phyloP scores from a whole-genome alignment of 2,888 invertebrate genomes.

The Mesochorus sp. region DNA sequence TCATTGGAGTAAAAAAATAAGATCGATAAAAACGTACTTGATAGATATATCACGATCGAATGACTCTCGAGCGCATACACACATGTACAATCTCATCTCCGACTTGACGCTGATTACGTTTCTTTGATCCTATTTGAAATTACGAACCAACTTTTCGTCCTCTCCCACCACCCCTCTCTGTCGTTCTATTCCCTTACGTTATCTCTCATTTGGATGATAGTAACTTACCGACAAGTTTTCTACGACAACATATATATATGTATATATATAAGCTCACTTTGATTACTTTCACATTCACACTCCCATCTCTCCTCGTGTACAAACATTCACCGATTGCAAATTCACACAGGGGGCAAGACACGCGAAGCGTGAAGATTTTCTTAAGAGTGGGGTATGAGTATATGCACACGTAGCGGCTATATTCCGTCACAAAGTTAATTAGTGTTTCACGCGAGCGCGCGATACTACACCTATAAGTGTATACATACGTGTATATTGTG shows the following conservation, averaged over 20 bases:
- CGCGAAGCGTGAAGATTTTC: conserved; percentile 27
- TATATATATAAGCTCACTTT: conserved; percentile 1
- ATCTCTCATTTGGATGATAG: background rate
- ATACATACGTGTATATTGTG: background rate
- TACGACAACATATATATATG: too few species aligned
- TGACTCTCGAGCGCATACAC: background rate
- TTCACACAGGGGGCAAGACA: background rate
- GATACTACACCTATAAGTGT: background rate
- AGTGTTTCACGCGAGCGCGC: conserved; percentile 18
- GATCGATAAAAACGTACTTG: too few species aligned
- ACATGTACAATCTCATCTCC: background rate
- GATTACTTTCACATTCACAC: conserved; percentile 9
- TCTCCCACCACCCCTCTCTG: background rate
- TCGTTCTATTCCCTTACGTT: background rate
- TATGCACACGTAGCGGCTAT: background rate
- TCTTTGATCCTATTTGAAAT: background rate
- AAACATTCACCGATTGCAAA: conserved; percentile 13
- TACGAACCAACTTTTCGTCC: conserved; percentile 14
- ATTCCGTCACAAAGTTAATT: conserved; percentile 55
- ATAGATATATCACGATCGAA: background rate
- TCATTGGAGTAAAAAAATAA: too few species aligned
- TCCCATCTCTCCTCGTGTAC: background rate
- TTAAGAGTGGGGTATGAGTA: background rate
- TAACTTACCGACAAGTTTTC: background rate
- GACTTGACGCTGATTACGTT: background rate